phyloP scores from a whole-genome alignment of 1,140 invertebrate species.

The Drosophila melanica region DNA sequence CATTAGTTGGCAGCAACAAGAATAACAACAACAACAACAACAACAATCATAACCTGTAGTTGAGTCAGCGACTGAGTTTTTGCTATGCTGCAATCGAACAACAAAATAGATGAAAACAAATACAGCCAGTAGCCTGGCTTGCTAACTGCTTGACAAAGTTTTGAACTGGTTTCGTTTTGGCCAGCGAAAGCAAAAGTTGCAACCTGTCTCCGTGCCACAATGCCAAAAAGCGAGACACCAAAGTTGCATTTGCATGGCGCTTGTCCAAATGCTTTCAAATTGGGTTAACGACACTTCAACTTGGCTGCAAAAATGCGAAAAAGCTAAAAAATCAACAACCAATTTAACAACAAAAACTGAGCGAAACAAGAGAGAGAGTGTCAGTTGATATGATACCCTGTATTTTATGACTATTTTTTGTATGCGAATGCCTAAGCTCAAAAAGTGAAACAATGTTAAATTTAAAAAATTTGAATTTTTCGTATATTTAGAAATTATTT shows the following conservation, averaged over 20 bases:
- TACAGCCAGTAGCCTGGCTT: not conserved
- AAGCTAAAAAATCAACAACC: not conserved
- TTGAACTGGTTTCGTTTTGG: slow-evolving; percentile 62
- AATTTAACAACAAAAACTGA: not conserved
- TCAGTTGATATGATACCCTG: too few relatives aligned
- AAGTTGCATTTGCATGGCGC: slow-evolving; percentile 59
- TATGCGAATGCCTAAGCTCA: too few relatives aligned
- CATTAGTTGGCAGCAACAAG: slow-evolving; percentile 30
- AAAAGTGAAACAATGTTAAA: too few relatives aligned
- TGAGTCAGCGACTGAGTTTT: slow-evolving; percentile 33
- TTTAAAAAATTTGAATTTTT: too few relatives aligned
- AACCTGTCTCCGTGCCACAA: slow-evolving; percentile 56
- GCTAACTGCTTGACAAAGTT: slow-evolving; percentile 62
- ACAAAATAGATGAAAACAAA: slow-evolving; percentile 31
- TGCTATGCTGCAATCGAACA: slow-evolving; percentile 68
- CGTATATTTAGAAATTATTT: too few relatives aligned
- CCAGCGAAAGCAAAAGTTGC: slow-evolving; percentile 78
- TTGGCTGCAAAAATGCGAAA: slow-evolving; percentile 27
- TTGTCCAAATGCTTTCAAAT: slow-evolving; percentile 79
- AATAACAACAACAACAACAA: slow-evolving; percentile 17
- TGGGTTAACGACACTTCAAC: slow-evolving; percentile 80
- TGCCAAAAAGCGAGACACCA: slow-evolving; percentile 42
- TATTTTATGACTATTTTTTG: not conserved
- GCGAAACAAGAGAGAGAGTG: not conserved
- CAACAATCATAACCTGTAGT: slow-evolving; percentile 28